A percentile compares a stretch with the other conserved stretches of the same genome.
Evolutionary conservation across 2,888 invertebrate genomes (phyloP).

Genomic region (Tetragonula carbonaria): DNA sequence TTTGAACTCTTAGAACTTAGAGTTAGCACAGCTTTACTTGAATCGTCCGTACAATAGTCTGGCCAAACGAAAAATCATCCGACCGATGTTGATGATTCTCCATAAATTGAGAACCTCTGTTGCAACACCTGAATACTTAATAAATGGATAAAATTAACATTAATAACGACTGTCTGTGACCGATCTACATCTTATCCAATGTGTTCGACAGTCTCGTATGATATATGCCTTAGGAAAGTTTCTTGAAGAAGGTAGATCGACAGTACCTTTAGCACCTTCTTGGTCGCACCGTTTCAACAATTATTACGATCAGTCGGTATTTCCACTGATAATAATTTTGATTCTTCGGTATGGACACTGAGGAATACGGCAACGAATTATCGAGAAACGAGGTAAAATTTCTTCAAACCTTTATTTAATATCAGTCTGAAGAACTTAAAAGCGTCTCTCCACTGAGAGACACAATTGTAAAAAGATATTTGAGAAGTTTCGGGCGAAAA

Average conservation of each 20-base stretch:
- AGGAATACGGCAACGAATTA: constrained; percentile 73
- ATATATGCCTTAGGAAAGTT: constrained; percentile 71
- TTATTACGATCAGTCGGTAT: background rate
- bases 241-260: constrained; percentile 46
- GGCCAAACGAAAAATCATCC: background rate
- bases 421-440: background rate
- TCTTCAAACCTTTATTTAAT: background rate
- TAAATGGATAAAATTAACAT: constrained; percentile 84
- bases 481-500: background rate
- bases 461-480: too few relatives aligned
- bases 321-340: background rate
- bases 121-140: constrained; percentile 84
- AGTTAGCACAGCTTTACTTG: background rate
- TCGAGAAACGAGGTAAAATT: constrained; percentile 76
- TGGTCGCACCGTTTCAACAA: background rate
- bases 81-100: background rate
- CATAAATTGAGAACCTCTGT: constrained; percentile 78
- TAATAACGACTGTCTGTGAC: constrained; percentile 82
- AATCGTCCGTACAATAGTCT: background rate
- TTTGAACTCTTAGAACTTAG: background rate
- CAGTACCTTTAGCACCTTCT: constrained; percentile 46
- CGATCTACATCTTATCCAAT: constrained; percentile 82
- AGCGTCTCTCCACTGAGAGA: too few relatives aligned
- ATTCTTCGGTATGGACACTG: constrained; percentile 72
- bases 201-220: constrained; percentile 77